A percentile compares a stretch with the other conserved stretches of the same genome.
Conservation (phyloP, 2,113 vertebrate genomes). For the Cnemophilus loriae region DNA sequence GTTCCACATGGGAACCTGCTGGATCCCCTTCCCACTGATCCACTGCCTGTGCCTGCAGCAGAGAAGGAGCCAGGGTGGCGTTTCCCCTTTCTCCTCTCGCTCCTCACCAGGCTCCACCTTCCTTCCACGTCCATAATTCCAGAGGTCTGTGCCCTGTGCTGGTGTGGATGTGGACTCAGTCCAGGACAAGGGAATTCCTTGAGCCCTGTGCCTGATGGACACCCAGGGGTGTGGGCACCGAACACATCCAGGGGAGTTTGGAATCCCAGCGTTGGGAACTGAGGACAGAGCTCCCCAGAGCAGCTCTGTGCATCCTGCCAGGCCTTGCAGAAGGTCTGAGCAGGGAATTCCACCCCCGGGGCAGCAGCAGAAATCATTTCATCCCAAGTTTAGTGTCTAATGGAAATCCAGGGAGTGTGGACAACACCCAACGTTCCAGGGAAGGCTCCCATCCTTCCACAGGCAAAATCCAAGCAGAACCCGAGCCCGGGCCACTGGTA, state of each 20-base stretch:
- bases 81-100: not conserved
- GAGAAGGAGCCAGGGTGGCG: not conserved
- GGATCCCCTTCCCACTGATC: not conserved
- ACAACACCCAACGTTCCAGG: not conserved
- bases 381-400: not conserved
- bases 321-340: not conserved
- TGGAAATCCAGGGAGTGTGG: not conserved
- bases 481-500: not conserved
- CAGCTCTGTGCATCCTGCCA: not conserved
- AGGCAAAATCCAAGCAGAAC: not conserved
- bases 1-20: not conserved
- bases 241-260: not conserved
- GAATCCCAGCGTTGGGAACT: rapidly evolving
- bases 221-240: rapidly evolving
- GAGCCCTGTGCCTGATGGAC: not conserved
- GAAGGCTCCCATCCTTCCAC: not conserved
- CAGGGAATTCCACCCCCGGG: not conserved
- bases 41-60: rapidly evolving
- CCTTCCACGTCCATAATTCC: rapidly evolving
- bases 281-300: not conserved
- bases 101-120: not conserved
- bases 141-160: not conserved
- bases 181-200: not conserved
- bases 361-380: not conserved
- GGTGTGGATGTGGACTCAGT: not conserved